Base-by-base conservation (phyloP, 1,140 invertebrate species). In the Andrena cerasifolii region DNA sequence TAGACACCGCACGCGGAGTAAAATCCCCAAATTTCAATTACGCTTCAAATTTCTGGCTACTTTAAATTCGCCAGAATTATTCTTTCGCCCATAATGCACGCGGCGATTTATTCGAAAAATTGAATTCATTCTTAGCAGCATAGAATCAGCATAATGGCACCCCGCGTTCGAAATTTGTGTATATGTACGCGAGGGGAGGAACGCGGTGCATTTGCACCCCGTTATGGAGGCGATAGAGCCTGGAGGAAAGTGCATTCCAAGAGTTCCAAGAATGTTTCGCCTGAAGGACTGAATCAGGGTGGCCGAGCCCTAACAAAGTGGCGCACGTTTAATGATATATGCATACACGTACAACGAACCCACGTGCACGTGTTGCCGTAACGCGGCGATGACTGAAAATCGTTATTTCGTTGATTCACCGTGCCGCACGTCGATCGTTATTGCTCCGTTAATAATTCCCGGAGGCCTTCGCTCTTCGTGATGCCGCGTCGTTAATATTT, bases 361-460 rank as follows among this genome's bases (percentile, higher is more conserved):
- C 83, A 86, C 79, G 79, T 79, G 84, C 82, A 86, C 86, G 79
- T 79, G 82, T 83, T 84, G 62, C 62, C 56, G 47, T 79, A 81
- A 82, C 76, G 58, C 71, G 63, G 40, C 74, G 80, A 87, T 89
- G 87, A 89, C 85, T 89, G 86, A 86, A 89, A 90, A 90, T 90
- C 89, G 88, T 90, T 90, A 90, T 87, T 86, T 85, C 71, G 70
- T 88, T 85, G 84, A 87, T 88, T 78, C 77, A 84, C 62, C 67
- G 75, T 81, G 56, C 85, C 49, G 73, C 54, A 78, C 82, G 76
- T 85, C 83, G 80, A 77, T 80, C 76, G 70, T 83, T 87, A 86
- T 86, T 82, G 72, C 63, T 74, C 68, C 76, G 62, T 86, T 86
- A 86, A 83, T 86, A 86, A 86, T 85, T 85, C 66, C 31, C 61